Evolutionary conservation across 2,797 vertebrate species (phyloP), one percentile per base, ranked within the genome.

Genomic region (Crenichthys baileyi): DNA sequence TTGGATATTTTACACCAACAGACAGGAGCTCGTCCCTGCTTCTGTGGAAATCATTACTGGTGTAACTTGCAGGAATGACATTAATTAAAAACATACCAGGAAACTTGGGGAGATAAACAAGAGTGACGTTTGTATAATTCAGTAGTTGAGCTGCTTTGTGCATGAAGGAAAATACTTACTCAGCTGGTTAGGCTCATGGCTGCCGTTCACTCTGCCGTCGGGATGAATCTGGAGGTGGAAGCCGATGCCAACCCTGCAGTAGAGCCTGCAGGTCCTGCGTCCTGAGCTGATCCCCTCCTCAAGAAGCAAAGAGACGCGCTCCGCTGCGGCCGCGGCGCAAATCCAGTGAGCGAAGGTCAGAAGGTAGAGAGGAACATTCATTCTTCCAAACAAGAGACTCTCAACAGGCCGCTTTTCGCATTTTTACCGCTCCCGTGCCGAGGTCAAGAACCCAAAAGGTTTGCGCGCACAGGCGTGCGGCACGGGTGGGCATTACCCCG

Each of bases 191-290:
- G 97, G 95, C 89, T 97, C 96, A 88, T 99, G 98, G 88, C 97
- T 98, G 82, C 98, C 98, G 93, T 98, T 98, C 83, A 99, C 97
- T 94, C 95, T 96, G 88, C 98, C 98, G 94, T 98, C 97, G 81
- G 97, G 95, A 91, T 99, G 97, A 90, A 99, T 97, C 95, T 99
- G 98, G 76, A 99, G 97, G 82, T 98, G 98, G 95, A 98, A 99
- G 29, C 98, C 98, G 93, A 99, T 99, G 93, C 98, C 98, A 82
- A 97, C 98, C 86, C 97, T 94, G 89, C 98, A 98, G 92, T 98
- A 99, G 29, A 98, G 96, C 85, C 97, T 96, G 91, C 97, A 97
- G 36, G 97, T 98, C 90, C 97, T 96, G 94, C 97, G 97, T 81
- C 97, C 98, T 8, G 97, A 96, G 46, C 94, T 90, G 91, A 93